Evolutionary conservation across 2,113 vertebrate genomes (phyloP).

Genomic region (Echinops telfairi): DNA sequence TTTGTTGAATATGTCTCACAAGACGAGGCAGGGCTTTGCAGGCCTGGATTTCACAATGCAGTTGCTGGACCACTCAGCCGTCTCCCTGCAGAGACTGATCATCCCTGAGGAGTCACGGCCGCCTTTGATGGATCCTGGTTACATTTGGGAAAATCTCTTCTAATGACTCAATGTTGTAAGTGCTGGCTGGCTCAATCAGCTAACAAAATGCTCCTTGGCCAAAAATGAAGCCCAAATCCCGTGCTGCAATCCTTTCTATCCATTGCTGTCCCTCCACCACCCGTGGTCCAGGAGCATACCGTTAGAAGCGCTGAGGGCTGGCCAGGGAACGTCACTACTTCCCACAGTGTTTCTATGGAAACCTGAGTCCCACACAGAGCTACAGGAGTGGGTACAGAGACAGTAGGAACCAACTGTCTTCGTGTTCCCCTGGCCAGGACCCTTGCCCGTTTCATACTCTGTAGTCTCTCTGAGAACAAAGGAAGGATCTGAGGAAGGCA

Average conservation of each 20-base stretch:
- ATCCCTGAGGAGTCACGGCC: background rate
- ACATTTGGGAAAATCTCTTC: no score
- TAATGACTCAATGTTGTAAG: background rate
- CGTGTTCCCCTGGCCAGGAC: background rate
- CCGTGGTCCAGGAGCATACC: background rate
- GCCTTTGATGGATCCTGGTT: no score
- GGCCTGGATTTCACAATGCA: background rate
- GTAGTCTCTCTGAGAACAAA: background rate
- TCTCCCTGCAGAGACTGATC: background rate
- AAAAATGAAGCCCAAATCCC: conserved; percentile 1
- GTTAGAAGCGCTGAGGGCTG: background rate
- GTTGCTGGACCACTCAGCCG: background rate
- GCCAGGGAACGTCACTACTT: background rate
- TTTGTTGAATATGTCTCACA: background rate
- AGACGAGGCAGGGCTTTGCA: background rate
- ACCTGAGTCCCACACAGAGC: background rate
- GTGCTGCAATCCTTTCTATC: background rate
- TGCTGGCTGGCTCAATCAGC: background rate
- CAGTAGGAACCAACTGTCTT: background rate
- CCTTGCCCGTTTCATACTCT: background rate
- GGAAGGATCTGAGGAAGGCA: background rate
- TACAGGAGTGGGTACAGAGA: background rate
- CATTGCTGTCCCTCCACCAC: background rate
- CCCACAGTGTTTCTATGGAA: conserved; percentile 5
- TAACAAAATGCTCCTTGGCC: conserved; percentile 19